Evolutionary conservation across 2,797 vertebrate species (phyloP), one percentile per base, ranked within the genome.

Genomic region (Melanotaenia nigrans): DNA sequence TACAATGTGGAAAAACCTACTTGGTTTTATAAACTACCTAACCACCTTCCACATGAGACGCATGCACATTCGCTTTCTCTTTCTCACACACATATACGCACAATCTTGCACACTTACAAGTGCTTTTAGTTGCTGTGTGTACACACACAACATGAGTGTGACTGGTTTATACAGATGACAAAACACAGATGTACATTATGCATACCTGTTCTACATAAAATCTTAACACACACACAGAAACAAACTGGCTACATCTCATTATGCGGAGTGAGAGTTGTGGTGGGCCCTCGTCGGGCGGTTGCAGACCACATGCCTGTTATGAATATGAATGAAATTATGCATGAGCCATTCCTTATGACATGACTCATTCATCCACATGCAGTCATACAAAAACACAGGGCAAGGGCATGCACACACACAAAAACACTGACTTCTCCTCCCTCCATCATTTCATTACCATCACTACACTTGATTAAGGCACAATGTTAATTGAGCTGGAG

Each of bases 271-370:
- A 76, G 89, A 89, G 88, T 87, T 90, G 90, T 56, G 89, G 88
- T 88, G 78, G 88, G 85, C 81, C 86, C 79, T 89, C 72, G 55
- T 86, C 77, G 82, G 80, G 87, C 51, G 63, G 82, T 72, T 81
- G 90, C 83, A 89, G 84, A 90, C 90, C 89, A 85, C 91, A 92
- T 85, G 89, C 83, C 87, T 87, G 89, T 90, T 92, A 93, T 93
- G 91, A 93, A 93, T 92, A 93, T 92, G 92, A 90, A 93, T 92
- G 87, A 91, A 89, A 92, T 93, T 91, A 92, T 92, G 90, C 84
- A 90, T 90, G 89, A 92, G 81, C 86, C 71, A 74, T 89, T 91
- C 83, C 87, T 83, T 83, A 90, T 89, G 86, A 90, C 91, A 91
- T 90, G 89, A 92, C 83, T 92, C 92, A 92, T 92, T 92, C 88